phyloP scores from a whole-genome alignment of 2,797 vertebrate species.

The Hyperoplus immaculatus region DNA sequence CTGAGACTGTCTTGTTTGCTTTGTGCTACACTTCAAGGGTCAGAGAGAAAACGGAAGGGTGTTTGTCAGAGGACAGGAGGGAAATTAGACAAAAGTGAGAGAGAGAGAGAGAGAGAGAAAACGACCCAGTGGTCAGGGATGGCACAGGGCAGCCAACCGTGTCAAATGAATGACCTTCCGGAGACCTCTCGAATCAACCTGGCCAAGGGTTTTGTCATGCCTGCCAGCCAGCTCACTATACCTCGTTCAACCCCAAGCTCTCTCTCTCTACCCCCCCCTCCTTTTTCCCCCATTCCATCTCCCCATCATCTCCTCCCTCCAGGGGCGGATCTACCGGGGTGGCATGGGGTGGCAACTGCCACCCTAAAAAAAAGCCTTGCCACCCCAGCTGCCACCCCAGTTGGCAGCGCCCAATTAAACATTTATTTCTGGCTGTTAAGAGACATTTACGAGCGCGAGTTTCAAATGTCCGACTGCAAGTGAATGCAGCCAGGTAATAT shows the following conservation, averaged over 20 bases:
- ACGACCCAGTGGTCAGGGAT: conserved; percentile 44
- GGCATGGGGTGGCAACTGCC: too few species aligned
- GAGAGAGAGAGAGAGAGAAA: conserved; percentile 22
- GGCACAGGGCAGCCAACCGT: conserved; percentile 50
- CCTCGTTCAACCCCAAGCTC: conserved; percentile 31
- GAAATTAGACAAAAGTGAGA: not conserved
- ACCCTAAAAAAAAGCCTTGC: too few species aligned
- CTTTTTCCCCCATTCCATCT: conserved; percentile 30
- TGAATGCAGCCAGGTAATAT: too few species aligned
- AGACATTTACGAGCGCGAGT: too few species aligned
- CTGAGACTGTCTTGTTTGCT: not conserved
- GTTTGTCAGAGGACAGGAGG: not conserved
- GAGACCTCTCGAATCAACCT: conserved; percentile 72
- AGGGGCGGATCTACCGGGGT: too few species aligned
- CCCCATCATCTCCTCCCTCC: conserved; percentile 44
- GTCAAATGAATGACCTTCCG: conserved; percentile 79
- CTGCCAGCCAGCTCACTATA: conserved; percentile 36
- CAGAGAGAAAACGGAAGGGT: not conserved
- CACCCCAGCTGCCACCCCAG: too few species aligned
- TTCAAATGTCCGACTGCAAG: too few species aligned
- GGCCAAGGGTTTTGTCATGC: conserved; percentile 52
- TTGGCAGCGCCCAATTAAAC: too few species aligned
- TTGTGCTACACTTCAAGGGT: not conserved
- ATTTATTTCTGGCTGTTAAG: too few species aligned
- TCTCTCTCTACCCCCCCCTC: not conserved